Conservation (phyloP, 2,797 vertebrate genomes). For the Sandelia bainsii region DNA sequence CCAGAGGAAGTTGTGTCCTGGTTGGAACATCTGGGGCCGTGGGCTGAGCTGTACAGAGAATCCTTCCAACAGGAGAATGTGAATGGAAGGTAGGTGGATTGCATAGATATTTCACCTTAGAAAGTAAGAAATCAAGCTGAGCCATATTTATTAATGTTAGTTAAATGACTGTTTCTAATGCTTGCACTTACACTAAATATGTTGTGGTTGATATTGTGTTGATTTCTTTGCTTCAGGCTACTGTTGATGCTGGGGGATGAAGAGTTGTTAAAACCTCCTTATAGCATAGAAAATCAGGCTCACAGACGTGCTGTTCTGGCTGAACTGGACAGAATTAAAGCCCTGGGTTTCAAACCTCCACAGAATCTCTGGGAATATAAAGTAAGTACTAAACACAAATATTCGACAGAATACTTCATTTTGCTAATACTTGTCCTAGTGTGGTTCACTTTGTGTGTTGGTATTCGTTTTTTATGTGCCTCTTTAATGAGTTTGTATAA, state of each 20-base stretch:
- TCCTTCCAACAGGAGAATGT: slow-evolving; percentile 89
- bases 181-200: too few relatives aligned
- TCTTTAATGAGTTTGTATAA: background rate
- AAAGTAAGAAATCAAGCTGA: background rate
- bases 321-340: slow-evolving; percentile 89
- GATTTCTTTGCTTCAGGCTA: slow-evolving; percentile 78
- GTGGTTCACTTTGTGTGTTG: background rate
- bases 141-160: background rate
- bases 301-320: slow-evolving; percentile 88
- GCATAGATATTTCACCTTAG: background rate
- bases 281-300: slow-evolving; percentile 87
- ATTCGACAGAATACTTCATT: background rate
- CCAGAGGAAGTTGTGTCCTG: slow-evolving; percentile 91
- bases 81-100: slow-evolving; percentile 89
- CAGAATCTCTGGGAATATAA: slow-evolving; percentile 98
- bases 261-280: slow-evolving; percentile 88
- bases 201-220: background rate
- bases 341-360: slow-evolving; percentile 91
- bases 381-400: slow-evolving; percentile 71
- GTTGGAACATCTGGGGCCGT: slow-evolving; percentile 92
- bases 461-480: background rate
- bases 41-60: slow-evolving; percentile 90
- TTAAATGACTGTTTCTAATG: background rate
- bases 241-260: slow-evolving; percentile 91
- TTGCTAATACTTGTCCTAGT: background rate